Evolutionary conservation across 2,888 invertebrate species (phyloP), one percentile per base, ranked within the genome.

Genomic region (Dysmachus trigonus): DNA sequence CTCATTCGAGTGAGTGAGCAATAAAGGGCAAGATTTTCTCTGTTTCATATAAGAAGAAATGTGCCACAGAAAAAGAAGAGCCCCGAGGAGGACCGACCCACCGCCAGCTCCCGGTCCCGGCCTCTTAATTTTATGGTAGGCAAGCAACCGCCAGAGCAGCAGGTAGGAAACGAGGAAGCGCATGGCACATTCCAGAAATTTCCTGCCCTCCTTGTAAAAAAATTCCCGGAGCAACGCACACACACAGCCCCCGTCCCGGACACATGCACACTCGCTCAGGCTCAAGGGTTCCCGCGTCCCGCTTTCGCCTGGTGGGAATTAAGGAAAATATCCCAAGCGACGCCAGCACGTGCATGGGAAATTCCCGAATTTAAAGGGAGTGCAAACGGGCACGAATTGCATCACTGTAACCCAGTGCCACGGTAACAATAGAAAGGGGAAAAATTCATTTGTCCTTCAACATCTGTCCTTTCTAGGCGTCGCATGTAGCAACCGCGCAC

Each of bases 321-420:
- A 47, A 4, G 47, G 38, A 41, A 77, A 77, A 77, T 77, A 77
- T 77, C 77, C 77, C 77, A 77, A 77, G 77, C 77, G 77, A 77
- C 77, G 77, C 77, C 8, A 27, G 8, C 77, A 77, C 47, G 77
- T 41, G 47, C 47, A 47, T 77, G 30, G 47, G 47, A 77, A 77
- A 77, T 77, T 77, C 30, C 22, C 47, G 10, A 77, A 27, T 77
- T 47, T 6, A 41, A 77, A 47, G 76, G 77, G 77, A 77, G 47
- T 35, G 30, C 13, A 77, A 38, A 38, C 76, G 35, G 76, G 38
- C 10, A 27, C 22, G 41, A 41, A 27, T 30, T 47, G 77, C 47
- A 77, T 77, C 35, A 22, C 30, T 41, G 47, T 77, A 77, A 77
- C 77, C 77, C 27, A 77, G 47, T 77, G 41, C 77, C 77, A 77